Percentiles rank a stretch among this genome's conserved stretches.
These are phyloP conservation scores for Platypus cylindrus DNA, from an alignment of 2,888 invertebrate species.

Conservation along the genomic window DNA sequence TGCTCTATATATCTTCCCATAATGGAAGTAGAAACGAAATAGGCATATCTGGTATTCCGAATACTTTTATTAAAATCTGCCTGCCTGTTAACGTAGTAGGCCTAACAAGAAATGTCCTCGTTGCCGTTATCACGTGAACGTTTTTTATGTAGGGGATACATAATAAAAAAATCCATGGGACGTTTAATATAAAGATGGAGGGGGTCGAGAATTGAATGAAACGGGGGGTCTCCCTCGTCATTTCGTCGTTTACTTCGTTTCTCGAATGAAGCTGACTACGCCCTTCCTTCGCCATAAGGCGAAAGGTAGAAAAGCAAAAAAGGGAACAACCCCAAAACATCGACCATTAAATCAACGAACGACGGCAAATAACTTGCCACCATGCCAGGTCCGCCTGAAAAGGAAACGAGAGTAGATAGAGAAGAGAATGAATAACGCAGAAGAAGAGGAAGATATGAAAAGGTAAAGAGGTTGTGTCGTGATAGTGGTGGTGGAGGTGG, in stretches of 20 bases:
- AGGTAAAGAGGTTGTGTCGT: background rate
- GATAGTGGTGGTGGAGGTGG: slow-evolving; percentile 1
- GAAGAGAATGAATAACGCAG: background rate
- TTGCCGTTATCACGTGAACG: too few species aligned
- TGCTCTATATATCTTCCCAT: too few species aligned
- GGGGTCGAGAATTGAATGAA: slow-evolving; percentile 16
- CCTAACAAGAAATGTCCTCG: too few species aligned
- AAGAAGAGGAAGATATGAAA: background rate
- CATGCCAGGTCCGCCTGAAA: slow-evolving; percentile 21
- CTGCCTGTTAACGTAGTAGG: too few species aligned
- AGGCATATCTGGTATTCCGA: too few species aligned
- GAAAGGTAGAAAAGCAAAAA: slow-evolving; percentile 24
- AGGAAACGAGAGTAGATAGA: slow-evolving; percentile 8
- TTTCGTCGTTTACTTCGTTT: too few species aligned
- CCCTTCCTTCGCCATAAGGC: slow-evolving; percentile 26
- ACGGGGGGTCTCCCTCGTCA: slow-evolving; percentile 19
- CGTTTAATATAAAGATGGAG: slow-evolving; percentile 16
- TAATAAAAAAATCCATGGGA: too few species aligned
- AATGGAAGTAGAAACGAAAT: too few species aligned
- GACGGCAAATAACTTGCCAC: slow-evolving; percentile 16
- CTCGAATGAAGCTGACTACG: slow-evolving; percentile 24
- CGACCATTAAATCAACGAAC: slow-evolving; percentile 27
- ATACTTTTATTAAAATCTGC: too few species aligned
- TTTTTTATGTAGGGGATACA: too few species aligned
- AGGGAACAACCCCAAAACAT: slow-evolving; percentile 25